Evolutionary conservation across 2,888 invertebrate genomes (phyloP), one percentile per base, ranked within the genome.

Genomic region (Andrena minutula): DNA sequence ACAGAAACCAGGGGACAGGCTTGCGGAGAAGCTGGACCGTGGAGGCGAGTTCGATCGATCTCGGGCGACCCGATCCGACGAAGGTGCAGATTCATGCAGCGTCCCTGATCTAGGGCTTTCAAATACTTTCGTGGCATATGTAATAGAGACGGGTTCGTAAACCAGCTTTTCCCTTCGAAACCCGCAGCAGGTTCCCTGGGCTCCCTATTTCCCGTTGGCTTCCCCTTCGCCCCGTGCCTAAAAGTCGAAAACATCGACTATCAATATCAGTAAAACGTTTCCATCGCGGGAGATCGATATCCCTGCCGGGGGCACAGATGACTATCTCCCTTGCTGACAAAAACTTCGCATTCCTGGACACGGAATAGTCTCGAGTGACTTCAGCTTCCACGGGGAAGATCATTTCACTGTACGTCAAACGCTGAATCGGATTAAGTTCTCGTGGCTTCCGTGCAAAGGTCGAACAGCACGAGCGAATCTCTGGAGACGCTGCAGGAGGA

Each of bases 181-280:
- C 58, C 8, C 23, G 16, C 41, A 2, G n/a, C 23, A 26, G n/a
- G 32, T 79, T 12, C 12, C 41, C 10, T 23, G 16, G 64, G 12
- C 26, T 20, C 32, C n/a, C 53, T 41, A 23, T 60, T 28, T 41
- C 49, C 20, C 20, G 8, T 0, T 12, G 20, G 58, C 6, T 35
- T 12, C 49, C 64, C 28, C 8, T 20, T 20, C 35, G 16, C 51
- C 70, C 5, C 65, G 26, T 20, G 51, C 6, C 28, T 35, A 10
- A 56, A 41, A 65, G 70, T 61, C 76, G 32, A 65, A 74, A 60
- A 68, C 78, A 70, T 70, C 65, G 28, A 23, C 60, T 28, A 66
- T 60, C 81, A 47, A 70, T 66, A 70, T 47, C 65, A 20, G n/a
- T 53, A 10, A 64, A 69, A 53, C 23, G 47, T 74, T 68, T 53